Percentiles rank a stretch among this genome's conserved stretches.
These are phyloP conservation scores for Phymanthus crucifer DNA, from an alignment of 92 coral and sea anemone genomes.

Conservation along the genomic window DNA sequence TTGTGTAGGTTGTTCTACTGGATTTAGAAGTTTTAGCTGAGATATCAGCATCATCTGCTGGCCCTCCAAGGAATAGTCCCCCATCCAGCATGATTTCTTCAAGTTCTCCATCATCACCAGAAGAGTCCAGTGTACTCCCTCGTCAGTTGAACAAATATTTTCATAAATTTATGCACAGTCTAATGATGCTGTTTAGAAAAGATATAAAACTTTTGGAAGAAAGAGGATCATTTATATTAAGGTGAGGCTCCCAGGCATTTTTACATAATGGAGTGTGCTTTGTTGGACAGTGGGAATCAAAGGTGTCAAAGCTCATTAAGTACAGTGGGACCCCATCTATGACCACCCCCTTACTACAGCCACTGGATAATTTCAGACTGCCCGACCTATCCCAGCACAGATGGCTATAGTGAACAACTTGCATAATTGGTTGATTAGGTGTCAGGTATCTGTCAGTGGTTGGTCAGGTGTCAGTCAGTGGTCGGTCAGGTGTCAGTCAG, in stretches of 20 bases:
- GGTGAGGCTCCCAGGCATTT: slow-evolving; percentile 52
- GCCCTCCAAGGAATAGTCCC: slow-evolving; percentile 81
- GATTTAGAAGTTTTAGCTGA: slow-evolving; percentile 92
- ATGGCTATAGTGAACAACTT: no score
- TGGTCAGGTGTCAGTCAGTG: no score
- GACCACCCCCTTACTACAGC: no score
- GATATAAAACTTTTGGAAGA: slow-evolving; percentile 92
- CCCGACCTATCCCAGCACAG: no score
- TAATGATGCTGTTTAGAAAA: slow-evolving; percentile 79
- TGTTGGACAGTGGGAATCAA: not conserved
- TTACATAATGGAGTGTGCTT: no score
- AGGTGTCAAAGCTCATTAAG: no score
- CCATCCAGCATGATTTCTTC: slow-evolving; percentile 44
- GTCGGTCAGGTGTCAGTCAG: no score
- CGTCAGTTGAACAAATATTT: slow-evolving; percentile 93
- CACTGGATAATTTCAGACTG: no score
- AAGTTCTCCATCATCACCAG: slow-evolving; percentile 47
- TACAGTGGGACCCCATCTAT: no score
- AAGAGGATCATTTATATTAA: slow-evolving; percentile 89
- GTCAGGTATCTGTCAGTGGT: no score
- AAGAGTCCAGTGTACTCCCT: slow-evolving; percentile 46
- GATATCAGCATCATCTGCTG: slow-evolving; percentile 92
- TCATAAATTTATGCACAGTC: slow-evolving; percentile 90
- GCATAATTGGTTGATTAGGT: no score
- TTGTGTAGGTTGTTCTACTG: slow-evolving; percentile 78